Evolutionary conservation across 2,888 invertebrate species (phyloP).

Genomic region (Gastrophysa polygoni): DNA sequence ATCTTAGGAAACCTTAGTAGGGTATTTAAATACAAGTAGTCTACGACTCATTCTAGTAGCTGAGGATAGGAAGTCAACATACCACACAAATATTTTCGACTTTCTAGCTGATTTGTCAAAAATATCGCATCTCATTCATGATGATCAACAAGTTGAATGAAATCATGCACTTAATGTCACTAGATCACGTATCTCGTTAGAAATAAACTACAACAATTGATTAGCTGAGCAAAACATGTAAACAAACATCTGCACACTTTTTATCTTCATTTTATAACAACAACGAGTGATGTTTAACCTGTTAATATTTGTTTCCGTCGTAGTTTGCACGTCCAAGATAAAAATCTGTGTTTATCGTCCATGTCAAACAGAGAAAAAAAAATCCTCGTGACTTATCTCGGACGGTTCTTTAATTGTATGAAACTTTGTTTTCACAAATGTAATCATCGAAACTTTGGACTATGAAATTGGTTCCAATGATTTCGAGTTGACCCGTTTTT

Average conservation of each 20-base stretch:
- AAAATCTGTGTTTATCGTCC: slow-evolving; percentile 12
- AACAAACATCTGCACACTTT: slow-evolving; percentile 1
- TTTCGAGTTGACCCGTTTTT: neutral
- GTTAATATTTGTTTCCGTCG: slow-evolving; percentile 10
- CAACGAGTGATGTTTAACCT: slow-evolving; percentile 6
- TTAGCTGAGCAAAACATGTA: neutral
- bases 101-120: no score
- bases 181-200: no score
- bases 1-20: no score
- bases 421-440: neutral
- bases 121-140: no score
- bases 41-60: no score
- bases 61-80: no score
- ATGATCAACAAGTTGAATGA: no score
- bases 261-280: slow-evolving; percentile 8
- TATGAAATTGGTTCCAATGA: neutral
- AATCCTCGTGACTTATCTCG: slow-evolving; percentile 2
- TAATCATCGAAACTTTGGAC: neutral
- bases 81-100: no score
- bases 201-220: no score
- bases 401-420: neutral
- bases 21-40: no score
- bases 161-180: no score
- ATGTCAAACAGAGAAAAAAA: slow-evolving; percentile 1
- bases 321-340: slow-evolving; percentile 12